Evolutionary conservation across 2,113 vertebrate genomes (phyloP), one percentile per base, ranked within the genome.

Genomic region (Scomber scombrus): DNA sequence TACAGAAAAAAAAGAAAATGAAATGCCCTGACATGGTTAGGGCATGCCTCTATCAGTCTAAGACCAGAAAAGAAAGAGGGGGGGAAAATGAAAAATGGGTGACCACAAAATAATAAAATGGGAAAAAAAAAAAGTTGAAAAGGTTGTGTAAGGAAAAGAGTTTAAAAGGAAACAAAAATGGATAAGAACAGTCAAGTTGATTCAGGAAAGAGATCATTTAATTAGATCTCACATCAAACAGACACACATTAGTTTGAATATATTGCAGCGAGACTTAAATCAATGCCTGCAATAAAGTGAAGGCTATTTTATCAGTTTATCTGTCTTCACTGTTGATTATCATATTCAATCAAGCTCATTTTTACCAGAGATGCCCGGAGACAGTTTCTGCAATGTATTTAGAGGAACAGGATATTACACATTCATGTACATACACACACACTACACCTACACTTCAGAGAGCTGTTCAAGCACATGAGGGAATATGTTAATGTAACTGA

Each of bases 401-500:
- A 72, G 46, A 26, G 34, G 0, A 10, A 80, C 3, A 65, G 64
- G 73, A 85, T 81, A 74, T 90, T 71, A 89, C 78, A 86, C 69
- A 85, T 80, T 64, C 43, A 78, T 19, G 57, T 66, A 62, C 45
- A 54, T 58, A 55, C 62, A 71, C 43, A 72, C 62, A 81, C 64
- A 67, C 16, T 46, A 83, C 84, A 73, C 85, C 85, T 75, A 85
- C 81, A 84, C 87, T 71, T 73, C 57, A 81, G 75, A 80, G 82
- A 73, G 67, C 65, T 61, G 54, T 49, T 73, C 43, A 7, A 26
- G 16, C 26, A 46, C 75, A 3, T 6, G 9, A 10, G 79, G 69
- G 79, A 58, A 86, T 79, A 87, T 86, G 75, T 65, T 81, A 89
- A 86, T 88, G 56, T 49, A 46, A 52, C 75, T 81, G 83, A 85